These are phyloP conservation scores for Oryzias celebensis DNA, from an alignment of 2,113 vertebrate genomes.

Conservation along the genomic window DNA sequence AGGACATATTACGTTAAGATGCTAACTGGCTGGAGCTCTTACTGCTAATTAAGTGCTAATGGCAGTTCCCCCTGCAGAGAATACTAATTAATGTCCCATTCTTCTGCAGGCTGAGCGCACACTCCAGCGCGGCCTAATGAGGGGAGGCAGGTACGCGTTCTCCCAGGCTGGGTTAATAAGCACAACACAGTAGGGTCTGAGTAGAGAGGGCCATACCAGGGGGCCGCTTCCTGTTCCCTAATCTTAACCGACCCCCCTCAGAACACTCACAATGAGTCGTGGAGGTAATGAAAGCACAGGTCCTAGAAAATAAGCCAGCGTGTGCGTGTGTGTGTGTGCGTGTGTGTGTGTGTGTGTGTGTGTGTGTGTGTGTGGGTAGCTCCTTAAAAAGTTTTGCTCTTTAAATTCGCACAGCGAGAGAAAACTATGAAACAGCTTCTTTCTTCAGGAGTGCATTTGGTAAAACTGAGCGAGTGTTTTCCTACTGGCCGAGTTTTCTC, in stretches of 20 bases:
- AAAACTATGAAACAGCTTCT: not conserved
- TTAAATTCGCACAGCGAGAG: not conserved
- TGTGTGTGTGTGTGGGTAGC: slow-evolving; percentile 13
- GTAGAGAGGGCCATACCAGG: slow-evolving; percentile 60
- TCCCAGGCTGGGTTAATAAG: slow-evolving; percentile 76
- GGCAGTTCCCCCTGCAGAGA: slow-evolving; percentile 78
- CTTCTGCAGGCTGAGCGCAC: slow-evolving; percentile 65
- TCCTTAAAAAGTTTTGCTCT: not conserved
- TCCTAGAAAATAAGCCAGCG: slow-evolving; percentile 44
- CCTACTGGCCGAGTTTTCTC: slow-evolving; percentile 3
- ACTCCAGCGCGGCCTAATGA: slow-evolving; percentile 79
- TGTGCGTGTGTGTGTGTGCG: slow-evolving; percentile 33
- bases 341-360: slow-evolving; percentile 24
- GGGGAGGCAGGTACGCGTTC: slow-evolving; percentile 79
- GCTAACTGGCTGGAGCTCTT: slow-evolving; percentile 67
- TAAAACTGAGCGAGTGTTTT: not conserved
- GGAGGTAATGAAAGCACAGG: slow-evolving; percentile 59
- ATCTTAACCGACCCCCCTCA: slow-evolving; percentile 65
- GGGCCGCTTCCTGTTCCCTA: slow-evolving; percentile 76
- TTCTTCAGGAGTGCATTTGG: not conserved
- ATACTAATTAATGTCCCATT: slow-evolving; percentile 81
- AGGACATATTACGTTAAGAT: slow-evolving; percentile 66
- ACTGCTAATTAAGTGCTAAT: slow-evolving; percentile 82
- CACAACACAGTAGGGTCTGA: slow-evolving; percentile 68
- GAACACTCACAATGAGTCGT: slow-evolving; percentile 60